These are phyloP conservation scores for Drosophila leonis DNA, from an alignment of 2,888 invertebrate species.

Conservation along the genomic window DNA sequence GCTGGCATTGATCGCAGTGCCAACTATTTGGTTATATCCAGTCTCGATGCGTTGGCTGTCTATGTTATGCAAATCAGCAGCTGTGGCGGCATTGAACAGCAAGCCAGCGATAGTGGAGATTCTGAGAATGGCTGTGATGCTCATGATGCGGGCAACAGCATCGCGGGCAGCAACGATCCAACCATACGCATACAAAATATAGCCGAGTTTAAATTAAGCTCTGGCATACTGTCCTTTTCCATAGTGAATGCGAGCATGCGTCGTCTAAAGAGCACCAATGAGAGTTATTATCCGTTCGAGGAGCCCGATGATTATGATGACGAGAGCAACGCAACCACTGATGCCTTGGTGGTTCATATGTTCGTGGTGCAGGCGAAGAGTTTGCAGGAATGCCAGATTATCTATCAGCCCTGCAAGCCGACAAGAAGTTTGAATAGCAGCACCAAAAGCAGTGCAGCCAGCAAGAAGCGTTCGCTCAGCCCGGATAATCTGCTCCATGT, in stretches of 20 bases:
- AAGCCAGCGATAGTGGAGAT: slow-evolving; percentile 47
- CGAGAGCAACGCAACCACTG: slow-evolving; percentile 86
- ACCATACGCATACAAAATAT: slow-evolving; percentile 90
- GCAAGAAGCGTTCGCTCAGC: slow-evolving; percentile 52
- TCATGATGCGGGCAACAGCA: slow-evolving; percentile 22
- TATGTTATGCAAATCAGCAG: slow-evolving; percentile 92
- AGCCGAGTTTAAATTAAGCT: slow-evolving; percentile 94
- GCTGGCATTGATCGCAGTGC: slow-evolving; percentile 94
- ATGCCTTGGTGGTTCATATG: slow-evolving; percentile 87
- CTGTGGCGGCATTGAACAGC: slow-evolving; percentile 27
- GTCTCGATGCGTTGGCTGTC: slow-evolving; percentile 93
- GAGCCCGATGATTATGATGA: slow-evolving; percentile 88
- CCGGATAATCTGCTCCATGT: slow-evolving; percentile 50
- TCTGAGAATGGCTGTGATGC: slow-evolving; percentile 40
- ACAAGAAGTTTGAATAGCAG: slow-evolving; percentile 71
- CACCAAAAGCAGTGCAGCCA: slow-evolving; percentile 21
- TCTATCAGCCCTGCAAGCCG: slow-evolving; percentile 86
- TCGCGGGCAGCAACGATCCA: slow-evolving; percentile 25
- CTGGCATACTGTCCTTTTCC: slow-evolving; percentile 95
- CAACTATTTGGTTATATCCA: slow-evolving; percentile 94
- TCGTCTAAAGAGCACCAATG: slow-evolving; percentile 86
- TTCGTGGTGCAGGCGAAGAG: slow-evolving; percentile 95
- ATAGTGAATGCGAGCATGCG: slow-evolving; percentile 91
- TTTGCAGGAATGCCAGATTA: slow-evolving; percentile 93
- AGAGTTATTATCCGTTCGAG: slow-evolving; percentile 85